Percentiles rank a stretch among this genome's conserved stretches.
These are phyloP conservation scores for Melanaphis sacchari DNA, from an alignment of 1,140 invertebrate genomes.

Conservation along the genomic window DNA sequence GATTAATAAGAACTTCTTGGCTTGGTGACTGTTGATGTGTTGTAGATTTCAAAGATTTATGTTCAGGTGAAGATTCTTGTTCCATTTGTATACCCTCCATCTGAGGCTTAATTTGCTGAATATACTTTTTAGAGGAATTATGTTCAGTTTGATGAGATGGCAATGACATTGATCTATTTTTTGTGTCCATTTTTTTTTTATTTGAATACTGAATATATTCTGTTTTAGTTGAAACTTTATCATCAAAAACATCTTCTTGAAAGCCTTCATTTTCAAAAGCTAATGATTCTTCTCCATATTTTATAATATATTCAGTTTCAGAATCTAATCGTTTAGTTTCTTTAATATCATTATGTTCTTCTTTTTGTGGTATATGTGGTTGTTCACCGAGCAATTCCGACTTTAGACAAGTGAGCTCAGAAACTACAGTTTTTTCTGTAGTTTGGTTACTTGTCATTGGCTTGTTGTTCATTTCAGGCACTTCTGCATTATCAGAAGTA, in stretches of 20 bases:
- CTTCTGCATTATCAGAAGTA: slow-evolving; percentile 46
- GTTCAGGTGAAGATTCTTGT: slow-evolving; percentile 67
- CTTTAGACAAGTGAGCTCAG: slow-evolving; percentile 58
- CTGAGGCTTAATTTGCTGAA: slow-evolving; percentile 46
- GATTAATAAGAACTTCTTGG: slow-evolving; percentile 61
- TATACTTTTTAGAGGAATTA: slow-evolving; percentile 23
- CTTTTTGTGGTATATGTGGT: background rate
- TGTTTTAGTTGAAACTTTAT: background rate
- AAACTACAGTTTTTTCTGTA: slow-evolving; percentile 60
- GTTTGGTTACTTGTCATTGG: slow-evolving; percentile 59
- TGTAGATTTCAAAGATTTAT: slow-evolving; percentile 62
- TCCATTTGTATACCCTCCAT: slow-evolving; percentile 63
- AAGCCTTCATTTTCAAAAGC: slow-evolving; percentile 64
- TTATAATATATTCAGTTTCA: slow-evolving; percentile 62
- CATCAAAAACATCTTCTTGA: slow-evolving; percentile 55
- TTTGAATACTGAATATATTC: background rate
- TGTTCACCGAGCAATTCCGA: background rate
- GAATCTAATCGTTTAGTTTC: slow-evolving; percentile 62
- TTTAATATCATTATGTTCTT: background rate
- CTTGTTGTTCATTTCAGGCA: slow-evolving; percentile 51
- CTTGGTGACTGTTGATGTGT: slow-evolving; percentile 61
- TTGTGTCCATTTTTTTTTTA: background rate
- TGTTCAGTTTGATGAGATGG: background rate
- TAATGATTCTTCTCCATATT: slow-evolving; percentile 62
- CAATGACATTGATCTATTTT: background rate